Conservation (phyloP, 2,797 vertebrate genomes). For the Halcyon leucocephala region DNA sequence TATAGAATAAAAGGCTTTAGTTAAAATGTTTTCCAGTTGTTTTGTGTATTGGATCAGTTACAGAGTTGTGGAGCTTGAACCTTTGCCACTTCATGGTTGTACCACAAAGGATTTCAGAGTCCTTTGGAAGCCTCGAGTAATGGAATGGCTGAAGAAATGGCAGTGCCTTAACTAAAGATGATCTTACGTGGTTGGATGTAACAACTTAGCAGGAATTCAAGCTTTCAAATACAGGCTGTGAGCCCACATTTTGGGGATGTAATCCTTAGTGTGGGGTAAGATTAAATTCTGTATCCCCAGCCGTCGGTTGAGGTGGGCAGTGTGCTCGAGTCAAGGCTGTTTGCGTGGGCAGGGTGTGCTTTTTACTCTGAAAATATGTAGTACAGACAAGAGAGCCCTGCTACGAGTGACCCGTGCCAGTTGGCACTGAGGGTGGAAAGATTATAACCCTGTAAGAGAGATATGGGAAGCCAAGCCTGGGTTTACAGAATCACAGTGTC, state of each 20-base stretch:
- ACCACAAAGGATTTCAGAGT: background rate
- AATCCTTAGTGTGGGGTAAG: too few species aligned
- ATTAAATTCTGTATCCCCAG: too few species aligned
- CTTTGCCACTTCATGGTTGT: background rate
- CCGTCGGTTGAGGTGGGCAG: background rate
- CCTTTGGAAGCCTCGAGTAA: background rate
- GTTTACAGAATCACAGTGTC: background rate
- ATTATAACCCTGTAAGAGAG: background rate
- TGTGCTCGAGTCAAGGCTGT: rapidly evolving
- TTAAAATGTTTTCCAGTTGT: slow-evolving; percentile 66
- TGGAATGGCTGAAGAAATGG: background rate
- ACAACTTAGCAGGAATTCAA: background rate
- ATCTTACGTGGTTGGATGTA: background rate
- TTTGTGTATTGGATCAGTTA: slow-evolving; percentile 33
- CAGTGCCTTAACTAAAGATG: background rate
- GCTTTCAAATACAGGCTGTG: background rate
- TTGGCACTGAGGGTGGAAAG: background rate
- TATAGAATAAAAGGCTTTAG: slow-evolving; percentile 85
- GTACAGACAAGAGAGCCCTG: background rate
- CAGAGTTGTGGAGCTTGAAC: background rate
- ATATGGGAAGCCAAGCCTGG: rapidly evolving
- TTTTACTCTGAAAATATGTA: rapidly evolving
- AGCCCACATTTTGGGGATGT: background rate
- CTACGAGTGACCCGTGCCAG: rapidly evolving
- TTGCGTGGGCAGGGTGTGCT: rapidly evolving